phyloP scores from a whole-genome alignment of 1,140 invertebrate species.

The Bactericera cockerelli region DNA sequence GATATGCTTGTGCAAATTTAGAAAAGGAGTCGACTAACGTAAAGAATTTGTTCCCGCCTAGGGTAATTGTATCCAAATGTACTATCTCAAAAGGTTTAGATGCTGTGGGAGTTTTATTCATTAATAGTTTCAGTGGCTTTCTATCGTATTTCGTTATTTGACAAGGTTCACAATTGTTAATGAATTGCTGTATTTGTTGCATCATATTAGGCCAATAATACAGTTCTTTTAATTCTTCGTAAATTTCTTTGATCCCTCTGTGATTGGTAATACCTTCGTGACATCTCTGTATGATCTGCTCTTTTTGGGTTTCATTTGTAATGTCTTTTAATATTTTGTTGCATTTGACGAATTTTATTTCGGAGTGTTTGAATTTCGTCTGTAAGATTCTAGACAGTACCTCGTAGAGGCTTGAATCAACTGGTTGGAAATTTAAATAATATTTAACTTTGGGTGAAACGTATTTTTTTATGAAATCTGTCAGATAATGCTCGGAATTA shows the following conservation, averaged over 20 bases:
- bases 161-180: slow-evolving; percentile 2
- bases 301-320: neutral
- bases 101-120: neutral
- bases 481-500: neutral
- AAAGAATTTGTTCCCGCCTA: neutral
- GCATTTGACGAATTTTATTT: neutral
- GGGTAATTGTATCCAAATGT: neutral
- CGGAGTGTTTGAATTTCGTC: neutral
- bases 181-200: neutral
- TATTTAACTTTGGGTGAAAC: neutral
- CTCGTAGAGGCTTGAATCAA: neutral
- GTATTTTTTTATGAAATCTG: neutral
- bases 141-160: neutral
- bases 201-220: slow-evolving; percentile 8
- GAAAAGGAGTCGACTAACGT: slow-evolving; percentile 1
- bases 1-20: neutral
- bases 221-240: neutral
- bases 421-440: neutral
- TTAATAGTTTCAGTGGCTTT: neutral
- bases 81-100: neutral
- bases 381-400: neutral
- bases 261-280: slow-evolving; percentile 3
- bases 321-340: neutral
- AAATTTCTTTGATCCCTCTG: neutral
- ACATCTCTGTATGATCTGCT: neutral